These are phyloP conservation scores for Silurus lanzhouensis DNA, from an alignment of 2,797 vertebrate genomes.

Conservation along the genomic window DNA sequence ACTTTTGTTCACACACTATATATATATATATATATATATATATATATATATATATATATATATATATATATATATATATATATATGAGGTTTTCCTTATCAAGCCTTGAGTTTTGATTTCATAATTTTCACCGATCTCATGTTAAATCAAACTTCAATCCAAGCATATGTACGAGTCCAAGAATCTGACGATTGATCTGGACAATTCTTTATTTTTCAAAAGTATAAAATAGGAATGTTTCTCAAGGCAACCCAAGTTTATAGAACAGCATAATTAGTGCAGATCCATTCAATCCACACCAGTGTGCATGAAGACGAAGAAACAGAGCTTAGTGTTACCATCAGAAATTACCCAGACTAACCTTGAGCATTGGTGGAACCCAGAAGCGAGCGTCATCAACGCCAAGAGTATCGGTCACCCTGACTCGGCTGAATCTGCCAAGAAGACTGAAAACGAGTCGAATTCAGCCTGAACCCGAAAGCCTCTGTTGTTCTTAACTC, in stretches of 20 bases:
- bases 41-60: too few relatives aligned
- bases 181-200: slow-evolving; percentile 7
- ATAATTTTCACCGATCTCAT: neutral
- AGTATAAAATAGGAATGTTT: neutral
- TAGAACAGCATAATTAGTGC: slow-evolving; percentile 14
- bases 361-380: slow-evolving; percentile 30
- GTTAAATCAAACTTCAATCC: neutral
- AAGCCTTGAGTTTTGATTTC: neutral
- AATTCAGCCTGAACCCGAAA: slow-evolving; percentile 26
- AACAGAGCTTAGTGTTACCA: slow-evolving; percentile 2
- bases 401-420: slow-evolving; percentile 23
- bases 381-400: slow-evolving; percentile 4
- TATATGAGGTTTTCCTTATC: neutral
- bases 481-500: slow-evolving; percentile 22
- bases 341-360: slow-evolving; percentile 23
- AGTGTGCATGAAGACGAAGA: slow-evolving; percentile 13
- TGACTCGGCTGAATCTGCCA: slow-evolving; percentile 6
- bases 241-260: slow-evolving; percentile 30
- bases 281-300: slow-evolving; percentile 33
- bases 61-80: too few relatives aligned
- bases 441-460: neutral
- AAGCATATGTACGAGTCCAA: neutral
- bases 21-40: too few relatives aligned
- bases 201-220: slow-evolving; percentile 10
- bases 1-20: too few relatives aligned